Conservation (phyloP, 1,140 invertebrate species). For the Potamilus streckersoni region DNA sequence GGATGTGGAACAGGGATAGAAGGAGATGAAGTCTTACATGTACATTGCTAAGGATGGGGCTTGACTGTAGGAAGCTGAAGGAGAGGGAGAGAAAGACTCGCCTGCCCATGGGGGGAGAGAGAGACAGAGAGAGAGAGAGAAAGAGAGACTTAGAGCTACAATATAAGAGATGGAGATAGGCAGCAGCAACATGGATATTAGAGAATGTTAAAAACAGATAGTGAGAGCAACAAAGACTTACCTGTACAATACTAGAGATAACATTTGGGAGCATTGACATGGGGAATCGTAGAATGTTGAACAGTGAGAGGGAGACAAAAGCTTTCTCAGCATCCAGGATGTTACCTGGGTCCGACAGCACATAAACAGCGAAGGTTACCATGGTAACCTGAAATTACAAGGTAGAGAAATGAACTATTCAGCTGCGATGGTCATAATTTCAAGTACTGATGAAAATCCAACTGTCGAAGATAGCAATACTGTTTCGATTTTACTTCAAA, state of each 20-base stretch:
- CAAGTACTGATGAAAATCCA: too few relatives aligned
- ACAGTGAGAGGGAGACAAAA: constrained; percentile 96
- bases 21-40: constrained; percentile 45
- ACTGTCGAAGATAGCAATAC: too few relatives aligned
- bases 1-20: constrained; percentile 98
- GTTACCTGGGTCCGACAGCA: constrained; percentile 66
- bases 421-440: too few relatives aligned
- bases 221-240: constrained; percentile 72
- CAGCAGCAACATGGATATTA: constrained; percentile 83
- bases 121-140: too few relatives aligned
- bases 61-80: constrained; percentile 93
- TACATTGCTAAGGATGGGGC: constrained; percentile 68
- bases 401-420: too few relatives aligned
- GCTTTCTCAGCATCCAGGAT: constrained; percentile 73
- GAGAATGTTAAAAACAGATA: constrained; percentile 92
- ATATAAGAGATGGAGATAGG: constrained; percentile 70
- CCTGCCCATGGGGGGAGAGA: constrained; percentile 52
- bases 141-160: neutral
- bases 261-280: constrained; percentile 73
- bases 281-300: constrained; percentile 97
- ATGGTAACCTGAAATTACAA: constrained; percentile 69
- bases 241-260: constrained; percentile 67
- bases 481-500: too few relatives aligned
- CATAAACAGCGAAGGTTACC: constrained; percentile 75
- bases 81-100: constrained; percentile 93